phyloP scores from a whole-genome alignment of 2,797 vertebrate species.

The Pipistrellus nathusii region DNA sequence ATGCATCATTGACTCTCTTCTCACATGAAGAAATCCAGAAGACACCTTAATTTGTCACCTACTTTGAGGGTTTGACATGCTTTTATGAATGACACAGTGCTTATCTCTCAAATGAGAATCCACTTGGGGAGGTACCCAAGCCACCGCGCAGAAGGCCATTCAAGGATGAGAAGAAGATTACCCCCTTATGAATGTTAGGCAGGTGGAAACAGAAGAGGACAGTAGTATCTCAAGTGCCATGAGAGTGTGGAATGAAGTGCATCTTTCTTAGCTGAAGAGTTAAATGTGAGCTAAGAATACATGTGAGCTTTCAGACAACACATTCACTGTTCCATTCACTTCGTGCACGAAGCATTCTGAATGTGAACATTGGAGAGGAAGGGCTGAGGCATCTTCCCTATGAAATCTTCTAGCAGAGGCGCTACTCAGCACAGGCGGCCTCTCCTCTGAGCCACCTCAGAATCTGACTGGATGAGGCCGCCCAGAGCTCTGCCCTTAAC shows the following conservation, averaged over 20 bases:
- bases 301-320: background rate
- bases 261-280: background rate
- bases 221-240: background rate
- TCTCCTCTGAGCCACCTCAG: background rate
- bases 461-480: background rate
- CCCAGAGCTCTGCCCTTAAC: conserved; percentile 45
- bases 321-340: background rate
- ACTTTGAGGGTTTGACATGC: background rate
- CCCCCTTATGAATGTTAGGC: background rate
- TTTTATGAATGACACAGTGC: background rate
- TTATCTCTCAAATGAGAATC: background rate
- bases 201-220: background rate
- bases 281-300: background rate
- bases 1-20: background rate
- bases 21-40: background rate
- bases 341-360: background rate
- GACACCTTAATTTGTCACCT: background rate
- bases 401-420: background rate
- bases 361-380: background rate
- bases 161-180: background rate
- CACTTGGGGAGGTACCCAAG: background rate
- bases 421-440: background rate
- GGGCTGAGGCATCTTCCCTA: conserved; percentile 16
- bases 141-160: background rate
- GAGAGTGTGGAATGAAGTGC: background rate